Evolutionary conservation across 2,888 invertebrate genomes (phyloP), one percentile per base, ranked within the genome.

Genomic region (Crocallis elinguaria): DNA sequence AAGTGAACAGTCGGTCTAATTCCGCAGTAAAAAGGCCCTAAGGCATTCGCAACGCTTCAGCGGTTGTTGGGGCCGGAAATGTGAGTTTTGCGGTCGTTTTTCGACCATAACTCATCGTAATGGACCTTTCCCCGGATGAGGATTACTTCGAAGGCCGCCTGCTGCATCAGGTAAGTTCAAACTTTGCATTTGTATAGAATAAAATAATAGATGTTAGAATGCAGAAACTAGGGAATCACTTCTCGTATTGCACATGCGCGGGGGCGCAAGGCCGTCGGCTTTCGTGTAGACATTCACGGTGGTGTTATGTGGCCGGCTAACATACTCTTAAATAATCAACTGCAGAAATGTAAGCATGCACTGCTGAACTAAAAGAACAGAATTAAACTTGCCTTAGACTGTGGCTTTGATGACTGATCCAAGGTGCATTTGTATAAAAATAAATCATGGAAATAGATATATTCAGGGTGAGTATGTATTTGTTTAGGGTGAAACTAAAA

Each of bases 131-230:
- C n/a, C 95, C 95, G n/a, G 95, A 95, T 69, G 96, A 96, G 69
- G 95, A 95, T 73, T 93, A 96, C 79, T 96, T 96, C 77, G 95
- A 95, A 58, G 96, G 96, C 3, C 93, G 95, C 42, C 85, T 96
- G 39, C 83, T 96, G 49, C 96, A 96, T 69, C 96, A 96, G 92
- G 95, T 94, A 80, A 45, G 49, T 35, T 6, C 37, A 12, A 39
- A 5, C 41, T 17, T 1, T 35, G 12, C 36, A 43, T 49, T 39
- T 36, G 32, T 33, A 16, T 12, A 11, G 5, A 25, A 3, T 16
- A 9, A 14, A 36, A n/a, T n/a, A 32, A 17, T 23, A 29, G 43
- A 16, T 0, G 14, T 27, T 21, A n/a, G 6, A 35, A 11, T 46
- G 52, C 35, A 21, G 25, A 23, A 11, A 29, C 2, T 12, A 8